Conservation (phyloP, 2,113 vertebrate species). For the Mionectes macconnelli region DNA sequence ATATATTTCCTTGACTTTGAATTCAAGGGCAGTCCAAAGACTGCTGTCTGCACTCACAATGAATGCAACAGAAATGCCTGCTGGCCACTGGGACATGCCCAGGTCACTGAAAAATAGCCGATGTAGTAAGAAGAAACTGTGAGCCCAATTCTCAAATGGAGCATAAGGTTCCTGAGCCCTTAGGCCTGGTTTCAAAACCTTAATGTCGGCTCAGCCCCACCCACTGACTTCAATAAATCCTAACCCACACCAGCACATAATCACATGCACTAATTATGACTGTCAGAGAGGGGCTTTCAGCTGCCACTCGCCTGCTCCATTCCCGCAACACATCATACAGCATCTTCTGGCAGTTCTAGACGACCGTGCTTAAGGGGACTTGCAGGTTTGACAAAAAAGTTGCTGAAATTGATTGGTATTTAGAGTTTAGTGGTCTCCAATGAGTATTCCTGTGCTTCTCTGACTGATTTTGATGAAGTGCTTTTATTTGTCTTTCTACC, state of each 20-base stretch:
- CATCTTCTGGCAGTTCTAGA: conserved; percentile 64
- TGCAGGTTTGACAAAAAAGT: conserved; percentile 80
- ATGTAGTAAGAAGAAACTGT: neutral
- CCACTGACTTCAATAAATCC: neutral
- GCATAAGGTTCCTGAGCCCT: neutral
- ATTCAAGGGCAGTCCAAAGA: conserved; percentile 14
- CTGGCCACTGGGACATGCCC: neutral
- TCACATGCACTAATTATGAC: fast-evolving
- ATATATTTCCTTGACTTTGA: neutral
- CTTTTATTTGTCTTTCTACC: conserved; percentile 83
- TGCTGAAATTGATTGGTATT: conserved; percentile 84
- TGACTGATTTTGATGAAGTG: conserved; percentile 88
- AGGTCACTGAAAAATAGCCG: neutral
- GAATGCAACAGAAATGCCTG: neutral
- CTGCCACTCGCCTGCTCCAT: neutral
- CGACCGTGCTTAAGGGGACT: conserved; percentile 71
- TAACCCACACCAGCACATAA: fast-evolving
- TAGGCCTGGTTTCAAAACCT: neutral
- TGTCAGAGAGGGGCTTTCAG: neutral
- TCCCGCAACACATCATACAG: neutral
- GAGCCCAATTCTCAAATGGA: neutral
- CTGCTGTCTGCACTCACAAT: neutral
- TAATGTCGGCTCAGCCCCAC: neutral
- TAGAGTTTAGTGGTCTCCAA: conserved; percentile 82
- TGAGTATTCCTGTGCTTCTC: conserved; percentile 78